phyloP scores from a whole-genome alignment of 1,140 invertebrate species.

The Zaprionus tsacasi region DNA sequence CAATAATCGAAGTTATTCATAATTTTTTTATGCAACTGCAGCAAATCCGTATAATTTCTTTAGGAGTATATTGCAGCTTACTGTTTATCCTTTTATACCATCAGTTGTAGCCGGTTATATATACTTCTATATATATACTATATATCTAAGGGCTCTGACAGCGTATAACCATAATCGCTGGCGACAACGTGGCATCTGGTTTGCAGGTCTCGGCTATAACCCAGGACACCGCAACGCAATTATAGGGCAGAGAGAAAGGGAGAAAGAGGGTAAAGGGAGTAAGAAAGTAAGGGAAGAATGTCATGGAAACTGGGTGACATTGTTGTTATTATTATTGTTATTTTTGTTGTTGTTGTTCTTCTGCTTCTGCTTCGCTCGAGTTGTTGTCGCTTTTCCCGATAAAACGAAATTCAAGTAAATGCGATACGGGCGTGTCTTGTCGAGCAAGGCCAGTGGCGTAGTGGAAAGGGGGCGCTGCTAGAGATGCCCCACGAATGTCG shows the following conservation, averaged over 20 bases:
- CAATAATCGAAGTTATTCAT: too few species aligned
- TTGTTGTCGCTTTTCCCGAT: constrained; percentile 48
- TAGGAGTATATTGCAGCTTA: not conserved
- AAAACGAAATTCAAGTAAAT: constrained; percentile 78
- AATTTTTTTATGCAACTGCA: too few species aligned
- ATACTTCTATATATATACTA: not conserved
- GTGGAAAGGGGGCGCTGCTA: constrained; percentile 12
- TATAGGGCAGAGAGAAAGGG: constrained; percentile 40
- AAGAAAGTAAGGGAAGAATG: constrained; percentile 36
- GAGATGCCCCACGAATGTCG: constrained; percentile 37
- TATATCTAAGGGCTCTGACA: constrained; percentile 14
- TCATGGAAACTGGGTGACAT: constrained; percentile 78
- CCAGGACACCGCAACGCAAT: constrained; percentile 51
- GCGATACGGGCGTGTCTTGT: constrained; percentile 70
- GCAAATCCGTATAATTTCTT: not conserved
- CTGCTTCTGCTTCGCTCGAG: constrained; percentile 6
- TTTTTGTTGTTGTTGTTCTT: constrained; percentile 14
- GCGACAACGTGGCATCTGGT: constrained; percentile 21
- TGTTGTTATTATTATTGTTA: constrained; percentile 33
- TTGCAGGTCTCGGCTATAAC: constrained; percentile 2
- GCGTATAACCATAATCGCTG: constrained; percentile 40
- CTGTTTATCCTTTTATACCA: not conserved
- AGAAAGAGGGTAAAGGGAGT: not conserved
- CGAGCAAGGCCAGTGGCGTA: not conserved
- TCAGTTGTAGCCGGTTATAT: not conserved